A percentile compares a stretch with the other conserved stretches of the same genome.
These are phyloP conservation scores for Diorhabda elongata DNA, from an alignment of 1,140 invertebrate species.

Conservation along the genomic window DNA sequence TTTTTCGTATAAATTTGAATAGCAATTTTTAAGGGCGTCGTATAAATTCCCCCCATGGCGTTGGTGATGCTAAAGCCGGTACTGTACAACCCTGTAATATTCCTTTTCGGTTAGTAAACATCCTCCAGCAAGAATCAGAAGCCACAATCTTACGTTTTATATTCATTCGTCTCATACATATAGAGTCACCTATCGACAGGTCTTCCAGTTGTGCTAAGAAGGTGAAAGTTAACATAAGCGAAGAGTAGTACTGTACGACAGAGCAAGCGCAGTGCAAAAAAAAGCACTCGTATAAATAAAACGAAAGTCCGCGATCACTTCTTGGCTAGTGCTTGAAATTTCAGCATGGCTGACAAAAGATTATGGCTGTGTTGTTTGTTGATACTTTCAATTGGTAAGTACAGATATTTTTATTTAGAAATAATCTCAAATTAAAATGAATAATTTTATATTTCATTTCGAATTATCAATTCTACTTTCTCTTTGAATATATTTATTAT, in stretches of 20 bases:
- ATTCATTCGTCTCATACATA: slow-evolving; percentile 32
- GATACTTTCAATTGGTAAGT: slow-evolving; percentile 42
- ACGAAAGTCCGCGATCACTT: slow-evolving; percentile 39
- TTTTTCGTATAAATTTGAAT: too few relatives aligned
- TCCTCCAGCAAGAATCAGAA: background rate
- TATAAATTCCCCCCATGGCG: too few relatives aligned
- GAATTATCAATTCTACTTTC: background rate
- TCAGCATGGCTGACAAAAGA: slow-evolving; percentile 44
- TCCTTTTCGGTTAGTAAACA: background rate
- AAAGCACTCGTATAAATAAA: slow-evolving; percentile 45
- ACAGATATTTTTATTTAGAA: background rate
- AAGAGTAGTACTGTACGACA: slow-evolving; percentile 24
- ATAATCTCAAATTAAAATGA: too few relatives aligned
- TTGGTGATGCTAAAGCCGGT: too few relatives aligned
- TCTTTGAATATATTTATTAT: background rate
- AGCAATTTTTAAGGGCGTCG: too few relatives aligned
- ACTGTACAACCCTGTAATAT: too few relatives aligned
- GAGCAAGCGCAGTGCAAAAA: slow-evolving; percentile 42
- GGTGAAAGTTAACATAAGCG: slow-evolving; percentile 39
- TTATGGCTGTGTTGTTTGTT: slow-evolving; percentile 47
- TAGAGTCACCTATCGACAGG: slow-evolving; percentile 43
- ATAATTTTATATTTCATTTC: background rate
- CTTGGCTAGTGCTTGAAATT: slow-evolving; percentile 46
- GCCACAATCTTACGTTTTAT: background rate
- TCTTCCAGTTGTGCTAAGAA: slow-evolving; percentile 31